Conservation (phyloP, 2,888 invertebrate genomes). For the Macaria liturata region DNA sequence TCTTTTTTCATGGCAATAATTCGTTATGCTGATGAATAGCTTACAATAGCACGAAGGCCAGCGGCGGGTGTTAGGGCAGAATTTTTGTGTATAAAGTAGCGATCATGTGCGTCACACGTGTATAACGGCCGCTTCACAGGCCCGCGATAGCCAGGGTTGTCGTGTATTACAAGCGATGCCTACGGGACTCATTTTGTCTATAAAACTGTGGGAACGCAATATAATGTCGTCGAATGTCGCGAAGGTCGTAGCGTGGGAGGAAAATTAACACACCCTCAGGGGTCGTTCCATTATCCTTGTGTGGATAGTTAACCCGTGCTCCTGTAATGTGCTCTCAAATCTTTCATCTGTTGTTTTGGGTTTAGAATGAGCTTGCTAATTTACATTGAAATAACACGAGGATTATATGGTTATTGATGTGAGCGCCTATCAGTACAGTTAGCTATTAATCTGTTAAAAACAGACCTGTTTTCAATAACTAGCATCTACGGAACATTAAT, state of each 20-base stretch:
- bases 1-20: slow-evolving; percentile 22
- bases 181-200: slow-evolving; percentile 13
- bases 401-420: too few relatives aligned
- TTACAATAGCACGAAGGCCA: slow-evolving; percentile 44
- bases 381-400: too few relatives aligned
- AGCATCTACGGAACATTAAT: slow-evolving; percentile 9
- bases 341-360: background rate
- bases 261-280: slow-evolving; percentile 18
- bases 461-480: slow-evolving; percentile 8
- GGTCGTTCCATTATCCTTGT: slow-evolving; percentile 8
- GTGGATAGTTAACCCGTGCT: slow-evolving; percentile 5
- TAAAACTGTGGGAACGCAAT: slow-evolving; percentile 13
- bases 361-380: too few relatives aligned
- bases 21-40: slow-evolving; percentile 28
- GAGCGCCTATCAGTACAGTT: background rate
- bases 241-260: background rate
- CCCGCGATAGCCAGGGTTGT: slow-evolving; percentile 10
- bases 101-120: slow-evolving; percentile 38
- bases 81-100: slow-evolving; percentile 22
- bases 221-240: slow-evolving; percentile 4
- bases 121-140: slow-evolving; percentile 23
- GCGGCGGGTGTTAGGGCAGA: slow-evolving; percentile 12
- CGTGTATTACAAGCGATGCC: slow-evolving; percentile 7
- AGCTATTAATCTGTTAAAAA: slow-evolving; percentile 1
- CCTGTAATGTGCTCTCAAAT: background rate